phyloP scores from a whole-genome alignment of 1,140 invertebrate species.

The Thaumatotibia leucotreta region DNA sequence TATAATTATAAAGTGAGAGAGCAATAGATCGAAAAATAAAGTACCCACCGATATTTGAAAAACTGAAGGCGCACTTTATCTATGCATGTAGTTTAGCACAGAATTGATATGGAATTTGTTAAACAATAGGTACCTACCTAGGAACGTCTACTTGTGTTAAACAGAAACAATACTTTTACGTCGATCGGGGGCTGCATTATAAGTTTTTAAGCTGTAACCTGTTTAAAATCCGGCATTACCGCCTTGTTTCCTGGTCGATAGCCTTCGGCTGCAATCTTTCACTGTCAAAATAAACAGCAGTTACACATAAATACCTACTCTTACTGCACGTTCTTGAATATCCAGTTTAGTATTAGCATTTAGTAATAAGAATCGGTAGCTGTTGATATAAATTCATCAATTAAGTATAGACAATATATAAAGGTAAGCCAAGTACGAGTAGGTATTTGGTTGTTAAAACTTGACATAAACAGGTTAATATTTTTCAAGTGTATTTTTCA shows the following conservation, averaged over 20 bases:
- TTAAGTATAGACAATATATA: not conserved
- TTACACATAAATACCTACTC: not conserved
- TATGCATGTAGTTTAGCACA: too few relatives aligned
- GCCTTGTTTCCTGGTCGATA: not conserved
- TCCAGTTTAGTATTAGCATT: not conserved
- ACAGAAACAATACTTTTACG: not conserved
- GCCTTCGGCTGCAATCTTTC: constrained; percentile 1
- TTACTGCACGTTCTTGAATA: not conserved
- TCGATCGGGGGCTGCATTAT: not conserved
- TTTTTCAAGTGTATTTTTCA: not conserved
- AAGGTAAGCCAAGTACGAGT: not conserved
- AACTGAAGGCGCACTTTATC: too few relatives aligned
- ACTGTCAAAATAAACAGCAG: not conserved
- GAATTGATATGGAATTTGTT: too few relatives aligned
- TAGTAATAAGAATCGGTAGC: not conserved
- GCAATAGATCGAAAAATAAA: too few relatives aligned
- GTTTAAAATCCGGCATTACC: not conserved
- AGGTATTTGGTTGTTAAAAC: not conserved
- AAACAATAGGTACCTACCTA: too few relatives aligned
- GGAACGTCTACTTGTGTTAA: too few relatives aligned
- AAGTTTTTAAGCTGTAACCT: not conserved
- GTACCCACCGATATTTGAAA: too few relatives aligned
- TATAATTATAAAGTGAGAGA: too few relatives aligned
- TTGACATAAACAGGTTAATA: not conserved
- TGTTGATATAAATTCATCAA: not conserved